These are phyloP conservation scores for Leucophora obtusa DNA, from an alignment of 2,888 invertebrate genomes.

Conservation along the genomic window DNA sequence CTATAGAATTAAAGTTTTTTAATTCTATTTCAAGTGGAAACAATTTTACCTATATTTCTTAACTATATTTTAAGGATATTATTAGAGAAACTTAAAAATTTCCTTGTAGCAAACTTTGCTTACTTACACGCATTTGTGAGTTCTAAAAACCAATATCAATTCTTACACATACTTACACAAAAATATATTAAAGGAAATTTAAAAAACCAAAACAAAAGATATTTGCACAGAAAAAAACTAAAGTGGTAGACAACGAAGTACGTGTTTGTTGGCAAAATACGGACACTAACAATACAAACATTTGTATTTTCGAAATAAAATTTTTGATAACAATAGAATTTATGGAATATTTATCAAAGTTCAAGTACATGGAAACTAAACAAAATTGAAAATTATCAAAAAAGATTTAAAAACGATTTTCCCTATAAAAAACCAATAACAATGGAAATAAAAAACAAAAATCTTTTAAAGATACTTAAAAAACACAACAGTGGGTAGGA, in stretches of 20 bases:
- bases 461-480: background rate
- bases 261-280: conserved; percentile 22
- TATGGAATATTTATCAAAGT: conserved; percentile 58
- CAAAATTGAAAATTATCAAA: conserved; percentile 56
- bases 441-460: background rate
- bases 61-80: conserved; percentile 15
- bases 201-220: conserved; percentile 25
- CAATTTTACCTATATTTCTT: background rate
- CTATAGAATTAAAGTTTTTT: no score
- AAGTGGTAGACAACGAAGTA: conserved; percentile 22
- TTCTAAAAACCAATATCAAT: conserved; percentile 16
- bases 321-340: conserved; percentile 48
- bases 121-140: background rate
- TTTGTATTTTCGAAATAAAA: background rate
- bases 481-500: background rate
- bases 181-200: background rate
- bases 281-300: background rate
- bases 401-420: conserved; percentile 16
- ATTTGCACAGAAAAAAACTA: conserved; percentile 13
- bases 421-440: background rate
- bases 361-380: conserved; percentile 54
- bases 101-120: background rate
- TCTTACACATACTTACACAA: background rate
- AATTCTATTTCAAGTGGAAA: no score
- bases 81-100: background rate